These are phyloP conservation scores for Crossocerus cetratus DNA, from an alignment of 2,888 invertebrate genomes.

Conservation along the genomic window DNA sequence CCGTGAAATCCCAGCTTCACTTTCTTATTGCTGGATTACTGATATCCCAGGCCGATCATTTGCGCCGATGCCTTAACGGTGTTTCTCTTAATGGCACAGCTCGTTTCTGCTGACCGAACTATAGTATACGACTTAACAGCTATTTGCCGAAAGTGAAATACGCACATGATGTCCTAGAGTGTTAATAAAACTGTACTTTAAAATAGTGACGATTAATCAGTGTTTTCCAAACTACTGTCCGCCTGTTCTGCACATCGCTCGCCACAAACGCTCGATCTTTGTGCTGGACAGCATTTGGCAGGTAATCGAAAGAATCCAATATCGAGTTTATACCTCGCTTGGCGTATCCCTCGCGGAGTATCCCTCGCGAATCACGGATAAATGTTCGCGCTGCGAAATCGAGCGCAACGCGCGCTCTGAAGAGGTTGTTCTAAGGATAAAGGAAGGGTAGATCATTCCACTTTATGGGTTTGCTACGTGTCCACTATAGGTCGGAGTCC, in stretches of 20 bases:
- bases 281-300: constrained; percentile 7
- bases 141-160: neutral
- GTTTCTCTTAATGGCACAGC: too few species aligned
- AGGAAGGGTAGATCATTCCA: constrained; percentile 44
- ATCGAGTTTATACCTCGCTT: constrained; percentile 15
- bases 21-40: constrained; percentile 1
- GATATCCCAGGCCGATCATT: neutral
- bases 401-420: constrained; percentile 20
- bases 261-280: neutral
- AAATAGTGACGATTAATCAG: too few species aligned
- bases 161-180: too few species aligned
- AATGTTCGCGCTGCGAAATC: constrained; percentile 36
- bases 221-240: neutral
- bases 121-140: too few species aligned
- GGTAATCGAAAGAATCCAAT: constrained; percentile 23
- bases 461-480: constrained; percentile 51
- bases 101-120: too few species aligned
- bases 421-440: constrained; percentile 27
- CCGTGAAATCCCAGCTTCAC: constrained; percentile 8
- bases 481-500: constrained; percentile 35
- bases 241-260: neutral
- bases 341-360: constrained; percentile 19
- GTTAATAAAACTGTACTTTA: too few species aligned
- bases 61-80: too few species aligned
- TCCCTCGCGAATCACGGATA: constrained; percentile 37